These are phyloP conservation scores for Norana najaformis DNA, from an alignment of 2,888 invertebrate species.

Conservation along the genomic window DNA sequence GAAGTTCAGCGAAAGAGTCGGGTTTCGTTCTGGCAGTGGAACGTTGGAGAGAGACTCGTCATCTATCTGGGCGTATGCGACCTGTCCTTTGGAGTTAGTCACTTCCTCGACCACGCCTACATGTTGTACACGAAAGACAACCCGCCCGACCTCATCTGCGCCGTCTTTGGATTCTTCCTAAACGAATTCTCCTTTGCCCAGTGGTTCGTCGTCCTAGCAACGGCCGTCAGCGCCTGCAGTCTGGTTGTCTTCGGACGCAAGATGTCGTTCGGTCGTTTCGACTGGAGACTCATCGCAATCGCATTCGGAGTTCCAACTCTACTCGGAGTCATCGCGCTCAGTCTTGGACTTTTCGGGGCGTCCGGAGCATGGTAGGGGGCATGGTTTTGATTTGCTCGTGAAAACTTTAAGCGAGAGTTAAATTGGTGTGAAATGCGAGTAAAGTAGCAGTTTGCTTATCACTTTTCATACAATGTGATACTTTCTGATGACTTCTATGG, in stretches of 20 bases:
- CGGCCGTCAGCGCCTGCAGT: slow-evolving; percentile 38
- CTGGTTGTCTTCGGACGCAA: slow-evolving; percentile 37
- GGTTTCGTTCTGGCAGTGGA: slow-evolving; percentile 20
- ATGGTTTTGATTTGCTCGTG: neutral
- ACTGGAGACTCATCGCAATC: slow-evolving; percentile 30
- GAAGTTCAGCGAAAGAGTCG: neutral
- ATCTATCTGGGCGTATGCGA: slow-evolving; percentile 36
- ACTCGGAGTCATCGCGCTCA: neutral
- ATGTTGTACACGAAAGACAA: slow-evolving; percentile 32
- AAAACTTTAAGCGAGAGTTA: neutral
- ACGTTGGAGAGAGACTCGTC: slow-evolving; percentile 32
- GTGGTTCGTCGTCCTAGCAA: slow-evolving; percentile 36
- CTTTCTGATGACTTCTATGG: too few species aligned
- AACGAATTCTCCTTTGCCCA: slow-evolving; percentile 39
- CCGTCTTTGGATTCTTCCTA: slow-evolving; percentile 37
- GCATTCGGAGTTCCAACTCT: slow-evolving; percentile 31
- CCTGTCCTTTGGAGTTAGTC: slow-evolving; percentile 26
- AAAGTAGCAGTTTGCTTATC: too few species aligned
- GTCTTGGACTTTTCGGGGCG: slow-evolving; percentile 16
- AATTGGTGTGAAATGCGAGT: too few species aligned
- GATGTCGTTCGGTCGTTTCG: slow-evolving; percentile 33
- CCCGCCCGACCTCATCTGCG: slow-evolving; percentile 35
- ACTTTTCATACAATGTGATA: too few species aligned
- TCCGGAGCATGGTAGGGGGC: neutral
- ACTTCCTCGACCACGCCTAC: slow-evolving; percentile 40